Conservation (phyloP, 2,888 invertebrate species). For the Caradrina clavipalpis region DNA sequence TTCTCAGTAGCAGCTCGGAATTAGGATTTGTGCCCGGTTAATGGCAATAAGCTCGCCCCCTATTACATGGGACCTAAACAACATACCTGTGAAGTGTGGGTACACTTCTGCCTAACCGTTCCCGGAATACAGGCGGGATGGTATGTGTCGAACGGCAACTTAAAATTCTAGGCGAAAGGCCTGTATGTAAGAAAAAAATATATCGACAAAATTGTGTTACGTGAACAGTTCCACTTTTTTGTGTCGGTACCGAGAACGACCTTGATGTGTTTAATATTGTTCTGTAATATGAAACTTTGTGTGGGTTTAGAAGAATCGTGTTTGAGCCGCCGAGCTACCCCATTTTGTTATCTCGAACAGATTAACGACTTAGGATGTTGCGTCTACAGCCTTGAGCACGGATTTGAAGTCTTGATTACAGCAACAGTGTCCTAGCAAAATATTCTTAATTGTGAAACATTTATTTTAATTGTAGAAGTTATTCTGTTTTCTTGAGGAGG, state of each 20-base stretch:
- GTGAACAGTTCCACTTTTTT: conserved; percentile 31
- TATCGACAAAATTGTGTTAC: conserved; percentile 35
- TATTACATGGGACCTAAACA: too few relatives aligned
- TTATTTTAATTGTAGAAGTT: conserved; percentile 17
- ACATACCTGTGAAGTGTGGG: too few relatives aligned
- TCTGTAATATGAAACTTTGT: conserved; percentile 36
- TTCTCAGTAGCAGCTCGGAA: too few relatives aligned
- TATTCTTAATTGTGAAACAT: not conserved
- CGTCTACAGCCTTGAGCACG: not conserved
- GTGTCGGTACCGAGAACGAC: conserved; percentile 12
- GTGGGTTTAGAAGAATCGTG: conserved; percentile 6
- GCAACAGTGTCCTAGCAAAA: not conserved
- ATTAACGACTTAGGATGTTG: conserved; percentile 5
- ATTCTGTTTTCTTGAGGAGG: not conserved
- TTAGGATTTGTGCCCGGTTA: too few relatives aligned
- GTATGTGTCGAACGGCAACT: too few relatives aligned
- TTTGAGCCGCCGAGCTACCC: not conserved
- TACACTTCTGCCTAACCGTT: too few relatives aligned
- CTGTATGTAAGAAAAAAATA: conserved; percentile 1
- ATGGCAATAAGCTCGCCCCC: too few relatives aligned
- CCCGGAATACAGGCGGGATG: too few relatives aligned
- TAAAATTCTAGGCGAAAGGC: conserved; percentile 25
- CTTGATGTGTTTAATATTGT: conserved; percentile 39
- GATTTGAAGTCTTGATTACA: not conserved
- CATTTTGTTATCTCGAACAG: not conserved